Evolutionary conservation across 2,113 vertebrate genomes (phyloP).

Genomic region (Cochlearius cochlearius): DNA sequence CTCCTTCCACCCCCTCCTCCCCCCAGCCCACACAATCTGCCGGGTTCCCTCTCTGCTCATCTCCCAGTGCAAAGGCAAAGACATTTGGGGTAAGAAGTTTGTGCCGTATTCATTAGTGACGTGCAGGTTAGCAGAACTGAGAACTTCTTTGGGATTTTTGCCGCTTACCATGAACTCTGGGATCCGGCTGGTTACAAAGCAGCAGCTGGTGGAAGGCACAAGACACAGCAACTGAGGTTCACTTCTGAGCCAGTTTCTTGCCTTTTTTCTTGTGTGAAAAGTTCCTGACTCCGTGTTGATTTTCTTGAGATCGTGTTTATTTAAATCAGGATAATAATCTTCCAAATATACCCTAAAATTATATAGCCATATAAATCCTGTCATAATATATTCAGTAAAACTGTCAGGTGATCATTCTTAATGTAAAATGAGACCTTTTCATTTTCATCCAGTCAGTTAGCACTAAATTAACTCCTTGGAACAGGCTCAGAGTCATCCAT

Average conservation of each 20-base stretch:
- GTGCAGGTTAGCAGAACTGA: neutral
- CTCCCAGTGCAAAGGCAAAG: neutral
- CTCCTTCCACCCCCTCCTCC: neutral
- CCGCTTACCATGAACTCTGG: neutral
- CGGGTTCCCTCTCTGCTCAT: neutral
- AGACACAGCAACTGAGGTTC: neutral
- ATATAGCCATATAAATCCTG: conserved; percentile 60
- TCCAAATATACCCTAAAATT: conserved; percentile 64
- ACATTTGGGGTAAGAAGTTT: neutral
- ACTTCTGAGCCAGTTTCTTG: neutral
- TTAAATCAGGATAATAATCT: conserved; percentile 65
- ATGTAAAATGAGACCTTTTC: conserved; percentile 65
- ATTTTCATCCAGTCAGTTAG: conserved; percentile 62
- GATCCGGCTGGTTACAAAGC: neutral
- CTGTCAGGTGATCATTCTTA: conserved; percentile 67
- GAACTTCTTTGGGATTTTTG: neutral
- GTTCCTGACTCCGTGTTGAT: conserved; percentile 13
- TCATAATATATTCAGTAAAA: conserved; percentile 63
- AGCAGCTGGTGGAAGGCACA: neutral
- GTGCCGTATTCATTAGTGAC: neutral
- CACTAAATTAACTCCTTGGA: conserved; percentile 64
- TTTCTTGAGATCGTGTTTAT: conserved; percentile 54
- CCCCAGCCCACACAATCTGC: neutral
- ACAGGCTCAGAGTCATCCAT: conserved; percentile 36
- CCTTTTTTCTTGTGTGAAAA: neutral